A percentile compares a stretch with the other conserved stretches of the same genome.
Conservation (phyloP, 2,113 vertebrate species). For the Euleptes europaea region DNA sequence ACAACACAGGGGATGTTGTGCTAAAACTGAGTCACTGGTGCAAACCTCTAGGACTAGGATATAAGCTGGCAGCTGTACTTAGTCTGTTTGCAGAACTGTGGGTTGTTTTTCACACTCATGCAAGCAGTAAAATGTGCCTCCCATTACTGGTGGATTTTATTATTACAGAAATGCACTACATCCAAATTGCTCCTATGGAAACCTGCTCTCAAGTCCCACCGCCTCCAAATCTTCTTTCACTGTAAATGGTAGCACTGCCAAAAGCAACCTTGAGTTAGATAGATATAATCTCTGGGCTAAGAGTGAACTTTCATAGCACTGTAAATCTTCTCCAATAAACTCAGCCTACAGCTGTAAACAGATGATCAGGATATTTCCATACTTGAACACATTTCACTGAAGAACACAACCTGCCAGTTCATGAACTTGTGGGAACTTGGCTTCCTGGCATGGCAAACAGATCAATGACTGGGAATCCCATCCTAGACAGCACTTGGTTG, state of each 20-base stretch:
- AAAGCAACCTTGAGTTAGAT: slow-evolving; percentile 33
- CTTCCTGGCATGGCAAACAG: too few species aligned
- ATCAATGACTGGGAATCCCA: too few species aligned
- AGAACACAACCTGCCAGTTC: neutral
- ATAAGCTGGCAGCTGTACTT: slow-evolving; percentile 9
- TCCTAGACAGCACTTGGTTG: too few species aligned
- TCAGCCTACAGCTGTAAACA: neutral
- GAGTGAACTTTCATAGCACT: slow-evolving; percentile 33
- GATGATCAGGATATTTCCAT: neutral
- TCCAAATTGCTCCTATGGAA: slow-evolving; percentile 38
- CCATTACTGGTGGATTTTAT: slow-evolving; percentile 30
- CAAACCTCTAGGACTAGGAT: neutral
- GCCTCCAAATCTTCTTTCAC: neutral
- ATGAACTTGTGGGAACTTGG: too few species aligned
- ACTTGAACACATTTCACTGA: neutral
- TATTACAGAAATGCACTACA: slow-evolving; percentile 1
- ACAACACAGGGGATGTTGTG: too few species aligned
- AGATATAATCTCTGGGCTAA: neutral
- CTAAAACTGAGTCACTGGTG: neutral
- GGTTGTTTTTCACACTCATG: neutral
- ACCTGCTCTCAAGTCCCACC: slow-evolving; percentile 24
- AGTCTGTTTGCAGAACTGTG: neutral
- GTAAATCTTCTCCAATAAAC: neutral
- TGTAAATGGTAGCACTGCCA: slow-evolving; percentile 31
- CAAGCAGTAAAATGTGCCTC: slow-evolving; percentile 25